Conservation (phyloP, 92 coral and sea anemone genomes). For the Desmophyllum pertusum region DNA sequence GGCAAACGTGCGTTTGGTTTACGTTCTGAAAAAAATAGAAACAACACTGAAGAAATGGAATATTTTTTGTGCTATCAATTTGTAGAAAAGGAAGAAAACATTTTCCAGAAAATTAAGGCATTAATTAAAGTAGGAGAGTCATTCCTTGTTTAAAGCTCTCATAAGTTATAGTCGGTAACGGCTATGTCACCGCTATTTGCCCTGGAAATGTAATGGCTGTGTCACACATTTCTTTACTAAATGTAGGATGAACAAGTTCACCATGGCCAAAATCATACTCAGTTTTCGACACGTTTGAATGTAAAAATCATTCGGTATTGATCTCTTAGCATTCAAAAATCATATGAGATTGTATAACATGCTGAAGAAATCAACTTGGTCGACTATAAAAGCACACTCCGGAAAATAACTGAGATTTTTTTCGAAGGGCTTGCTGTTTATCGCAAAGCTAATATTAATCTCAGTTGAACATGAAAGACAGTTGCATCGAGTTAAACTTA, state of each 20-base stretch:
- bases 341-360: too few species aligned
- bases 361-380: too few species aligned
- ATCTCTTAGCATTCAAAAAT: too few species aligned
- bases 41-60: neutral
- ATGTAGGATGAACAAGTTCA: too few species aligned
- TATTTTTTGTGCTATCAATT: neutral
- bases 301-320: too few species aligned
- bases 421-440: neutral
- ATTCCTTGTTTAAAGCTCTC: too few species aligned
- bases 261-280: too few species aligned
- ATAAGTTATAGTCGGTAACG: neutral
- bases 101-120: neutral
- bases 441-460: neutral
- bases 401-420: neutral
- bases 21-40: neutral
- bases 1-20: neutral
- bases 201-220: neutral
- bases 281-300: too few species aligned
- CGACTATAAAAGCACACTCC: neutral
- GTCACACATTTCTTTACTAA: too few species aligned
- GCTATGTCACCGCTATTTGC: neutral
- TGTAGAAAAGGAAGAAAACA: too few species aligned
- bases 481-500: neutral
- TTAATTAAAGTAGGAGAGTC: too few species aligned
- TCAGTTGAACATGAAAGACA: neutral